Conservation (phyloP, 2,888 invertebrate species). For the Drosophila nr. medialis region DNA sequence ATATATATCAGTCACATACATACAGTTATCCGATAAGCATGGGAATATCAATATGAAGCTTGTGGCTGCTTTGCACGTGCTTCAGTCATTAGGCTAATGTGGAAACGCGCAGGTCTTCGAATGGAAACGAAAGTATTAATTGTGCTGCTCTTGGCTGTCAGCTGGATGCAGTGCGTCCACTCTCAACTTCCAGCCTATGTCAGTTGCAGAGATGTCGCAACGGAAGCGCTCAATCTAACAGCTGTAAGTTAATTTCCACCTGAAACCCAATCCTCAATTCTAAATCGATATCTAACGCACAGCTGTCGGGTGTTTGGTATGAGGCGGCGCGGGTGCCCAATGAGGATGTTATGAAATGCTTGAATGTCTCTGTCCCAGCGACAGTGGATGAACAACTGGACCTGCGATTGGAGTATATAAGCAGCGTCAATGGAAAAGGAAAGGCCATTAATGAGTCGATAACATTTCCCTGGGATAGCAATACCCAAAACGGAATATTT, state of each 20-base stretch:
- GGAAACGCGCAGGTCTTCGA: background rate
- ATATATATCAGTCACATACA: background rate
- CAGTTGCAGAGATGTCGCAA: background rate
- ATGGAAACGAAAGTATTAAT: slow-evolving; percentile 3
- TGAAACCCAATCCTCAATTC: background rate
- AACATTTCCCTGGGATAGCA: slow-evolving; percentile 56
- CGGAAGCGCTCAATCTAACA: background rate
- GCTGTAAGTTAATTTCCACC: slow-evolving; percentile 10
- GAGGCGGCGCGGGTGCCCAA: slow-evolving; percentile 52
- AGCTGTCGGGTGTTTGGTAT: slow-evolving; percentile 63
- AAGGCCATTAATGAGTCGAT: slow-evolving; percentile 40
- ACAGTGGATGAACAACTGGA: slow-evolving; percentile 23
- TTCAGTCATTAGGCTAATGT: slow-evolving; percentile 5
- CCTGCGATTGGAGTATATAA: slow-evolving; percentile 55
- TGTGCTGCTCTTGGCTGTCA: slow-evolving; percentile 6
- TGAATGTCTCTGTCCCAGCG: slow-evolving; percentile 43
- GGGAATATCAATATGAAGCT: background rate
- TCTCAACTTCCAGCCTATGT: slow-evolving; percentile 7
- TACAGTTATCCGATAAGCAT: slow-evolving; percentile 17
- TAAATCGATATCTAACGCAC: background rate
- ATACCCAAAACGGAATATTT: slow-evolving; percentile 55
- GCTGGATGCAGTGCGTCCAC: slow-evolving; percentile 12
- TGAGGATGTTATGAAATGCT: slow-evolving; percentile 43
- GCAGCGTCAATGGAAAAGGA: slow-evolving; percentile 43
- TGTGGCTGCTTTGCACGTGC: background rate